These are phyloP conservation scores for Meteorus cinctellus DNA, from an alignment of 2,888 invertebrate species.

Conservation along the genomic window DNA sequence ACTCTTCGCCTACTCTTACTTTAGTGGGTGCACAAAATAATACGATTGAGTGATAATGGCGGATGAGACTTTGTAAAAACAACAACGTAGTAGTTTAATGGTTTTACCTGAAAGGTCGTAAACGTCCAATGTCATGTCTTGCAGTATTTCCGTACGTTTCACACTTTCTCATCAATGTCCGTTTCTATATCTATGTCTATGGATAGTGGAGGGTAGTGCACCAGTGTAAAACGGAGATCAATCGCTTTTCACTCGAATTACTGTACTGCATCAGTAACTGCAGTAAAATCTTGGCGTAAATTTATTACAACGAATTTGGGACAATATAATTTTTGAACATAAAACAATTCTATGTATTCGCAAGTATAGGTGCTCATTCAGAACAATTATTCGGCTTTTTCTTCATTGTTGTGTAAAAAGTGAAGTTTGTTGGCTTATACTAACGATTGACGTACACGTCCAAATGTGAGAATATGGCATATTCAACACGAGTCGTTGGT, in stretches of 20 bases:
- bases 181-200: no score
- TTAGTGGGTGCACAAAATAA: neutral
- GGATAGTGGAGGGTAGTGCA: neutral
- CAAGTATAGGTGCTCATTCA: neutral
- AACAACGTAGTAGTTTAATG: constrained; percentile 12
- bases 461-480: neutral
- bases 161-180: neutral
- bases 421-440: neutral
- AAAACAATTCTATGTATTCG: neutral
- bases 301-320: neutral
- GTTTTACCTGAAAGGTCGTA: neutral
- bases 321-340: neutral
- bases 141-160: constrained; percentile 1
- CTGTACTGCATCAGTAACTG: neutral
- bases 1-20: neutral
- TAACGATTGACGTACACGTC: neutral
- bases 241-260: neutral
- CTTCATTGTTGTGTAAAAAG: no score
- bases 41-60: constrained; percentile 32
- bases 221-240: neutral
- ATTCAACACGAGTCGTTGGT: neutral
- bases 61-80: neutral
- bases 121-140: constrained; percentile 6
- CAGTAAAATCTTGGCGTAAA: neutral
- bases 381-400: no score